A percentile compares a stretch with the other conserved stretches of the same genome.
These are phyloP conservation scores for Laterallus jamaicensis DNA, from an alignment of 2,113 vertebrate genomes.

Conservation along the genomic window DNA sequence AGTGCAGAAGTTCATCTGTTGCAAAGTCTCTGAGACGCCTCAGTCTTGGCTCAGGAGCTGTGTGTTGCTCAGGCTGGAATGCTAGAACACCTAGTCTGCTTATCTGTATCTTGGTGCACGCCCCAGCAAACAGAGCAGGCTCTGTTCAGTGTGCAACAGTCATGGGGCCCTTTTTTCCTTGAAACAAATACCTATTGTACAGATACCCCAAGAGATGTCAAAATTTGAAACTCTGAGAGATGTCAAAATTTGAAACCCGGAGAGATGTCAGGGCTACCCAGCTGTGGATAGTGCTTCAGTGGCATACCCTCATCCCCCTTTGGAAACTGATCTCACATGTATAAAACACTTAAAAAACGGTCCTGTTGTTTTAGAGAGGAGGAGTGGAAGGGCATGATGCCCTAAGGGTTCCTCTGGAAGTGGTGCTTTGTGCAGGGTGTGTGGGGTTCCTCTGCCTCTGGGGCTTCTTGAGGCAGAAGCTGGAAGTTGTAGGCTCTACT, in stretches of 20 bases:
- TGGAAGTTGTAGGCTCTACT: not conserved
- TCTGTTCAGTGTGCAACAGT: not conserved
- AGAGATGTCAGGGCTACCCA: not conserved
- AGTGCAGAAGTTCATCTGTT: not conserved
- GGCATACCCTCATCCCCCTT: fast-evolving
- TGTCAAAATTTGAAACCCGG: too few species aligned
- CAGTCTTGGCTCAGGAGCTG: not conserved
- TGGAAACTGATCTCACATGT: not conserved
- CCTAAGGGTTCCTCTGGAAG: fast-evolving
- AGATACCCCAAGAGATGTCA: not conserved
- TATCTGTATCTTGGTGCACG: not conserved
- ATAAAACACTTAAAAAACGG: too few species aligned
- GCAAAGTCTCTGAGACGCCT: not conserved
- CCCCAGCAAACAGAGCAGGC: too few species aligned
- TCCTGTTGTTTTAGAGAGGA: not conserved
- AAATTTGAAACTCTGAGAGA: too few species aligned
- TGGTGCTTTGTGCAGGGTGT: not conserved
- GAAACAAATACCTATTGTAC: fast-evolving
- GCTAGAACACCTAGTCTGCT: not conserved
- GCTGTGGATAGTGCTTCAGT: not conserved
- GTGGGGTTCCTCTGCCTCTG: not conserved
- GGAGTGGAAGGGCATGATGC: not conserved
- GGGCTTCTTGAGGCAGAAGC: not conserved
- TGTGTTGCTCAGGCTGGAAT: not conserved
- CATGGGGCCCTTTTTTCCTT: not conserved